A percentile compares a stretch with the other conserved stretches of the same genome.
phyloP scores from a whole-genome alignment of 2,797 vertebrate genomes.

The Craterocephalus amniculus region DNA sequence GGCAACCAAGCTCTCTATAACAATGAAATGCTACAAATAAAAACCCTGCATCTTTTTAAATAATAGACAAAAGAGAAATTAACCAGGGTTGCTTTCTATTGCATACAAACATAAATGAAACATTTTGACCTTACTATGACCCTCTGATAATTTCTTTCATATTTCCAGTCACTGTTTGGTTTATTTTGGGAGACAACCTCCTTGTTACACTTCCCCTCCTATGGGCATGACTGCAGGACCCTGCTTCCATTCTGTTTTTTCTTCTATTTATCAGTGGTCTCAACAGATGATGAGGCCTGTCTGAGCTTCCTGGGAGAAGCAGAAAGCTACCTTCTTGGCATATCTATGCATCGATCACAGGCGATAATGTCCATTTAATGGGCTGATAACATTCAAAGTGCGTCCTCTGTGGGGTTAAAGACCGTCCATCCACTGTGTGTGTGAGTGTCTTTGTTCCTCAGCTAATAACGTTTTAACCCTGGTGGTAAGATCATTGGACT shows the following conservation, averaged over 20 bases:
- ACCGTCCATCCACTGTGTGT: background rate
- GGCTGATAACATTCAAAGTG: constrained; percentile 7
- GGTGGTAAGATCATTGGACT: background rate
- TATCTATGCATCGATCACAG: background rate
- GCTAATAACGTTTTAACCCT: constrained; percentile 21
- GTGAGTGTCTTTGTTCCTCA: constrained; percentile 21
- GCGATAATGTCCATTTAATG: constrained; percentile 13
- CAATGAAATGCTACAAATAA: background rate
- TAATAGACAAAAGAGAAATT: constrained; percentile 2
- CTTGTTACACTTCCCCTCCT: background rate
- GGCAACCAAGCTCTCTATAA: background rate
- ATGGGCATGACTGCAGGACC: background rate
- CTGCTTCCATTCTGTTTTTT: background rate
- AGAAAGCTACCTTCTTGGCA: background rate
- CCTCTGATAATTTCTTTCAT: too few species aligned
- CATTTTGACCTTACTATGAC: background rate
- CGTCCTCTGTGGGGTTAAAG: constrained; percentile 16
- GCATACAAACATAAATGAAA: background rate
- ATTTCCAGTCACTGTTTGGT: too few species aligned
- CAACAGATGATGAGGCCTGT: background rate
- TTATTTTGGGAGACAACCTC: background rate
- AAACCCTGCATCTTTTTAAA: background rate
- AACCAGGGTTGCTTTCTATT: too few species aligned
- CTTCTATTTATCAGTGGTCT: background rate
- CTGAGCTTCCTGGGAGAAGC: background rate